phyloP scores from a whole-genome alignment of 2,113 vertebrate species.

The Hiodon tergisus region DNA sequence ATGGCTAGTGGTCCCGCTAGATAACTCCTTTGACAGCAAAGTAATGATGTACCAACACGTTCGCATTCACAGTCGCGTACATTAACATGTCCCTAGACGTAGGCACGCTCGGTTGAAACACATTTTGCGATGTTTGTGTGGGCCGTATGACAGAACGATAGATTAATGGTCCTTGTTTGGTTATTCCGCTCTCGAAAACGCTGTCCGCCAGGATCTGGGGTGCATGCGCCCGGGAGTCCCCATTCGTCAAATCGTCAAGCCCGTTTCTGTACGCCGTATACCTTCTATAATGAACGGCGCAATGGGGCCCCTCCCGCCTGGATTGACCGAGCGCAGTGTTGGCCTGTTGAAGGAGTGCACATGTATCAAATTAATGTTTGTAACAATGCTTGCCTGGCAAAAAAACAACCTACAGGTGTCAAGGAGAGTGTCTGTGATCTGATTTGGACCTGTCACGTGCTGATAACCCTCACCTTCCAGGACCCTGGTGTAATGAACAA shows the following conservation, averaged over 20 bases:
- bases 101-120: not conserved
- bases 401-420: too few relatives aligned
- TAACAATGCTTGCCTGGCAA: too few relatives aligned
- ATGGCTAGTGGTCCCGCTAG: too few relatives aligned
- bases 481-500: not conserved
- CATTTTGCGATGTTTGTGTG: not conserved
- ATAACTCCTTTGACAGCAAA: not conserved
- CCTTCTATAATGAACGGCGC: not conserved
- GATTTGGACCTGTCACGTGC: not conserved
- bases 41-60: too few relatives aligned
- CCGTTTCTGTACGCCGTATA: not conserved
- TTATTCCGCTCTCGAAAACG: conserved; percentile 35
- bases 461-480: not conserved
- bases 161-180: conserved; percentile 31
- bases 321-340: not conserved
- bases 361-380: not conserved
- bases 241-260: conserved; percentile 7
- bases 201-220: conserved; percentile 11
- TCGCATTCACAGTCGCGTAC: not conserved
- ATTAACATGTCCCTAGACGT: conserved; percentile 11
- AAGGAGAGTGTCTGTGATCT: too few relatives aligned
- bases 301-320: not conserved
- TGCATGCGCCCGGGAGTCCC: not conserved
- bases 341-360: not conserved
- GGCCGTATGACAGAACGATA: conserved; percentile 46